These are phyloP conservation scores for Stenoptilia bipunctidactyla DNA, from an alignment of 2,888 invertebrate genomes.

Conservation along the genomic window DNA sequence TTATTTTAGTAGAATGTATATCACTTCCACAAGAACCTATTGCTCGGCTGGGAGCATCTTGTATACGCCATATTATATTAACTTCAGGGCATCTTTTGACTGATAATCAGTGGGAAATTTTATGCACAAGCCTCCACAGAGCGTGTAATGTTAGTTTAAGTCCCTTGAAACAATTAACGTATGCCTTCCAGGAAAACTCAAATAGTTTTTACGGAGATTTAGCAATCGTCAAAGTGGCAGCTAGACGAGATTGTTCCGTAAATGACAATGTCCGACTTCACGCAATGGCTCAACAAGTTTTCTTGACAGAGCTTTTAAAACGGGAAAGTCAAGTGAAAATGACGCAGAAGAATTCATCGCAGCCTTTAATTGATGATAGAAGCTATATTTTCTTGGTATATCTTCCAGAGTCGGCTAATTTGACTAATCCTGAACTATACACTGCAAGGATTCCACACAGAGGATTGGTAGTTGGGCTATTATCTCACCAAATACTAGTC, in stretches of 20 bases:
- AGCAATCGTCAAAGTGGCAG: constrained; percentile 94
- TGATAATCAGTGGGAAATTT: constrained; percentile 88
- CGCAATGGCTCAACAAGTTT: constrained; percentile 91
- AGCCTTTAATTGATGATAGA: constrained; percentile 79
- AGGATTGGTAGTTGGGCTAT: constrained; percentile 87
- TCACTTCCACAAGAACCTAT: constrained; percentile 92
- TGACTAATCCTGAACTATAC: constrained; percentile 81
- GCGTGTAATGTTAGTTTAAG: constrained; percentile 90
- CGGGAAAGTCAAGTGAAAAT: constrained; percentile 42
- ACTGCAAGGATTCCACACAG: constrained; percentile 89
- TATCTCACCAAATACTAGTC: constrained; percentile 93
- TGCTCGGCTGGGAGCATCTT: constrained; percentile 92
- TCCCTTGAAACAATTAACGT: constrained; percentile 88
- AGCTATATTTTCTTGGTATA: constrained; percentile 92
- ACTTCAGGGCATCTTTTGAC: constrained; percentile 87
- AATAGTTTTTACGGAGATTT: constrained; percentile 95
- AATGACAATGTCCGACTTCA: constrained; percentile 88
- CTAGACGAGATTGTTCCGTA: constrained; percentile 86
- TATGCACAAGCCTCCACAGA: constrained; percentile 84
- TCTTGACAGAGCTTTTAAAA: constrained; percentile 70
- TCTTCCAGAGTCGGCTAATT: constrained; percentile 78
- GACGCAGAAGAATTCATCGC: constrained; percentile 44
- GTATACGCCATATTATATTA: constrained; percentile 87
- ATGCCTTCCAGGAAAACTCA: constrained; percentile 91
- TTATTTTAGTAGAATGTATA: constrained; percentile 91